These are phyloP conservation scores for Grallaria varia DNA, from an alignment of 2,113 vertebrate species.

Conservation along the genomic window DNA sequence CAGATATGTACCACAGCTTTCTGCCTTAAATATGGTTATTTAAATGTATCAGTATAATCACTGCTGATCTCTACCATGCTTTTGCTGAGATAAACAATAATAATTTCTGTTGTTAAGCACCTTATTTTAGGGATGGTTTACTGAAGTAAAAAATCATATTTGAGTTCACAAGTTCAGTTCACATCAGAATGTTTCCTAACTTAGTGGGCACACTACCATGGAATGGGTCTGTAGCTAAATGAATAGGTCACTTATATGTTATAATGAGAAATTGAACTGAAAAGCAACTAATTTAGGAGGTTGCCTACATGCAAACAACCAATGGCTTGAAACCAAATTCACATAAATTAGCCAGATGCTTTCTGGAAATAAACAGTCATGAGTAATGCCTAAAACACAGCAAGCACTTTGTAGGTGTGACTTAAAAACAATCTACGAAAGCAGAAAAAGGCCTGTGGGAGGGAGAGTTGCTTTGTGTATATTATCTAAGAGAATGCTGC, in stretches of 20 bases:
- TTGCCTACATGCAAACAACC: not conserved
- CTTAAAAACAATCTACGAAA: slow-evolving; percentile 56
- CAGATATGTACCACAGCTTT: not conserved
- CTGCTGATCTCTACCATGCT: not conserved
- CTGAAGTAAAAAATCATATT: not conserved
- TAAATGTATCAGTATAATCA: not conserved
- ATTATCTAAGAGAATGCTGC: slow-evolving; percentile 23
- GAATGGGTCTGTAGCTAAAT: not conserved
- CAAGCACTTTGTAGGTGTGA: not conserved
- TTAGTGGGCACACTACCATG: not conserved
- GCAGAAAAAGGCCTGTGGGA: slow-evolving; percentile 54
- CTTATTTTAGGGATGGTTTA: not conserved
- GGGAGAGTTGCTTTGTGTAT: not conserved
- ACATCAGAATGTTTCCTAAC: not conserved
- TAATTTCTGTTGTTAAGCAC: not conserved
- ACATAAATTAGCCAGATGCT: slow-evolving; percentile 54
- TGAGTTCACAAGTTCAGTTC: not conserved
- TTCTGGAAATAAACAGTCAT: slow-evolving; percentile 56
- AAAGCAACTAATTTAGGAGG: slow-evolving; percentile 35
- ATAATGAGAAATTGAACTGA: slow-evolving; percentile 32
- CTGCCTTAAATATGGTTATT: not conserved
- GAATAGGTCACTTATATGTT: slow-evolving; percentile 22
- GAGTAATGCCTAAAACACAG: slow-evolving; percentile 57
- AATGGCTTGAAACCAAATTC: slow-evolving; percentile 52
- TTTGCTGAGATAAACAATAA: not conserved